phyloP scores from a whole-genome alignment of 2,888 invertebrate genomes.

The Luffia ferchaultella region DNA sequence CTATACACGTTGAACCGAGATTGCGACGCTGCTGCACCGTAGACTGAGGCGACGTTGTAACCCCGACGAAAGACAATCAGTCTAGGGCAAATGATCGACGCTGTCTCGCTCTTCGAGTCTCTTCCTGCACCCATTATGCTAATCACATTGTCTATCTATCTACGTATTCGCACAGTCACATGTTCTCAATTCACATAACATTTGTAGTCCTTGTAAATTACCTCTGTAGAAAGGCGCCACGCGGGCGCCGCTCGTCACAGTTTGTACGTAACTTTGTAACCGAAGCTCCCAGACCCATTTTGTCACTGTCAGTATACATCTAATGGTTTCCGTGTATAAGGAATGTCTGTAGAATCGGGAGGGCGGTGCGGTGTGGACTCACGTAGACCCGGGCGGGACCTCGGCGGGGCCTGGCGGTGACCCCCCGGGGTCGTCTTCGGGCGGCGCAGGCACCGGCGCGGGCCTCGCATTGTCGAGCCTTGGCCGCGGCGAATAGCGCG shows the following conservation, averaged over 20 bases:
- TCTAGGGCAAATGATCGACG: too few relatives aligned
- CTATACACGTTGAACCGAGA: background rate
- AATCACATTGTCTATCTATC: background rate
- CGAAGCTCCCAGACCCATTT: background rate
- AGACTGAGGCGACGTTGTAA: too few relatives aligned
- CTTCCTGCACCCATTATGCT: background rate
- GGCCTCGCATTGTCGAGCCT: slow-evolving; percentile 53
- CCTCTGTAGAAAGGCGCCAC: background rate
- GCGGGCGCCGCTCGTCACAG: background rate
- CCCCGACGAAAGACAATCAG: too few relatives aligned
- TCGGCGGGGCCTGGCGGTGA: slow-evolving; percentile 16
- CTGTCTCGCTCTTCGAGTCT: background rate
- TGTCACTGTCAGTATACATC: background rate
- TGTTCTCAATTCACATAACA: background rate
- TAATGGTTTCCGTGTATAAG: background rate
- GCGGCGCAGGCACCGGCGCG: slow-evolving; percentile 56
- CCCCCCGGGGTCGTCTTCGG: slow-evolving; percentile 29
- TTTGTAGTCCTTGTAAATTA: background rate
- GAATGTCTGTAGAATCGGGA: too few relatives aligned
- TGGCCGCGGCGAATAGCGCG: slow-evolving; percentile 60
- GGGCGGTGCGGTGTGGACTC: slow-evolving; percentile 2
- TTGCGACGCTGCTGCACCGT: background rate
- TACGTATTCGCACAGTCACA: background rate
- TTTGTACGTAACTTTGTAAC: background rate
- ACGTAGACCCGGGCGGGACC: slow-evolving; percentile 19